phyloP scores from a whole-genome alignment of 2,888 invertebrate species.

The Rhorus exstirpatorius region DNA sequence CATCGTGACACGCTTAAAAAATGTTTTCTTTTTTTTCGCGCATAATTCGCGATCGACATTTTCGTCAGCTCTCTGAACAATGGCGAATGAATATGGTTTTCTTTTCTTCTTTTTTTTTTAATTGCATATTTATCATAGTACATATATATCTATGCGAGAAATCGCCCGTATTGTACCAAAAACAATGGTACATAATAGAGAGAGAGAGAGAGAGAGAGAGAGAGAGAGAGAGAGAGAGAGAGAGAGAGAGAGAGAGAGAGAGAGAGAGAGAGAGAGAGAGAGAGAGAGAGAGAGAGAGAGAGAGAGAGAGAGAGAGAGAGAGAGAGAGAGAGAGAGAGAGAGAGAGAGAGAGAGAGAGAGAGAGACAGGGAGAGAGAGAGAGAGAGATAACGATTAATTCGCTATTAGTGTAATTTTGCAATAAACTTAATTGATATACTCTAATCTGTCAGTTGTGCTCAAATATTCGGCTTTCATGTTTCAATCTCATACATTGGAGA shows the following conservation, averaged over 20 bases:
- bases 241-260: constrained; percentile 15
- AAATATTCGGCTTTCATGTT: constrained; percentile 60
- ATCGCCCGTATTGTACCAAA: constrained; percentile 46
- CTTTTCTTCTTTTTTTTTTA: constrained; percentile 33
- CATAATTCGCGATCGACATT: constrained; percentile 44
- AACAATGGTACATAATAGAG: constrained; percentile 23
- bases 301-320: no score
- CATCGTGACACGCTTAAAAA: constrained; percentile 25
- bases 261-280: not conserved
- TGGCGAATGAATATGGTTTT: constrained; percentile 46
- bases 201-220: not conserved
- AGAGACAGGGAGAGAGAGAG: constrained; percentile 13
- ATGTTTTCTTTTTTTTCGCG: constrained; percentile 34
- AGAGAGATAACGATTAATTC: constrained; percentile 63
- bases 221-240: constrained; percentile 21
- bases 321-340: constrained; percentile 5
- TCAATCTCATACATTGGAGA: constrained; percentile 53
- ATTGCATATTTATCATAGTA: constrained; percentile 37
- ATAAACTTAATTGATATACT: constrained; percentile 58
- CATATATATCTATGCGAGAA: constrained; percentile 33
- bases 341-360: constrained; percentile 2
- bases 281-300: no score
- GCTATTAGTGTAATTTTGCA: constrained; percentile 58
- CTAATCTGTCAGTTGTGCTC: constrained; percentile 66
- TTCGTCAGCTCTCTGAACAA: no score